phyloP scores from a whole-genome alignment of 30 jellyfish, hydroid and myxozoan genomes.

The Aurelia coerulea region DNA sequence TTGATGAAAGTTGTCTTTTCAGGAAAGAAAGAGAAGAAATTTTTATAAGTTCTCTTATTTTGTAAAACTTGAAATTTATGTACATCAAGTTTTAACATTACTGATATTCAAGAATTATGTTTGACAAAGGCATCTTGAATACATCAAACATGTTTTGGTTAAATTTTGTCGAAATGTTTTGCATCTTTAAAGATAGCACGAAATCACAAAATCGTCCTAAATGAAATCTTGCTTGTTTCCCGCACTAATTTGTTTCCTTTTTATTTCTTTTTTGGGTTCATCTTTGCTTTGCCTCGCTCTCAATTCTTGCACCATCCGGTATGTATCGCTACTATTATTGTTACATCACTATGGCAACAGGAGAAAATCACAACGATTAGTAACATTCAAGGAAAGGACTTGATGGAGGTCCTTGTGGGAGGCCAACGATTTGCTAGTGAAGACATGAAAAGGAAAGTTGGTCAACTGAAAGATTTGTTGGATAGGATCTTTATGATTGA shows the following conservation, averaged over 20 bases:
- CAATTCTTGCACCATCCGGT: slow-evolving; percentile 48
- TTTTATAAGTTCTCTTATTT: neutral
- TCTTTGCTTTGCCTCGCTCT: slow-evolving; percentile 52
- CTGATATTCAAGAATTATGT: too few relatives aligned
- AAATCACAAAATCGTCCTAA: too few relatives aligned
- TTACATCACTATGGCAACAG: slow-evolving; percentile 53
- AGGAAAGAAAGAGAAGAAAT: neutral
- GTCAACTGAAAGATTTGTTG: slow-evolving; percentile 95
- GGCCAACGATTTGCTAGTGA: slow-evolving; percentile 65
- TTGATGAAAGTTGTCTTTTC: too few relatives aligned
- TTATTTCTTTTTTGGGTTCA: slow-evolving; percentile 53
- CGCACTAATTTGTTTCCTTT: neutral
- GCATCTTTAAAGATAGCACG: too few relatives aligned
- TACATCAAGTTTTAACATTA: too few relatives aligned
- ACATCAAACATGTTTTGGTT: too few relatives aligned
- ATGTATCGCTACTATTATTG: slow-evolving; percentile 27
- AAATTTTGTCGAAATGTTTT: too few relatives aligned
- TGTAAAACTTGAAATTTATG: neutral
- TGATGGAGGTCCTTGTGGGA: slow-evolving; percentile 84
- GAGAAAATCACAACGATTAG: slow-evolving; percentile 93
- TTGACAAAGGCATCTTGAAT: too few relatives aligned
- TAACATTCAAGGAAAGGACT: slow-evolving; percentile 81
- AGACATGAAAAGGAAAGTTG: slow-evolving; percentile 91
- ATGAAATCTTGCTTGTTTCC: too few relatives aligned
- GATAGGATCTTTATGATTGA: slow-evolving; percentile 94